phyloP scores from a whole-genome alignment of 23 tunicate species.

The Botrylloides violaceus region DNA sequence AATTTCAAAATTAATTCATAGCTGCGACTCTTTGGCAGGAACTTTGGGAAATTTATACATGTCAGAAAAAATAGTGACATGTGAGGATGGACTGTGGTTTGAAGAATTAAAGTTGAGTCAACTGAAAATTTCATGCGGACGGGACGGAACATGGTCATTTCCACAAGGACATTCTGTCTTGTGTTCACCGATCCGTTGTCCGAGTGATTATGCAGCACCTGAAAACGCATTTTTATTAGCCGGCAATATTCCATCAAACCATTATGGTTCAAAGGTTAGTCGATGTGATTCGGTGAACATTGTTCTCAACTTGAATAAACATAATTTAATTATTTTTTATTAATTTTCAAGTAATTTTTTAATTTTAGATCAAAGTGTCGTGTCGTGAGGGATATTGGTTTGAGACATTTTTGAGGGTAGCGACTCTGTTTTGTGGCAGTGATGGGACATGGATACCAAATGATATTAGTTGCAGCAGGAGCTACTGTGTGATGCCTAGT shows the following conservation, averaged over 20 bases:
- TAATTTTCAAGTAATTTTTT: background rate
- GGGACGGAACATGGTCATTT: conserved; percentile 45
- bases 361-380: conserved; percentile 30
- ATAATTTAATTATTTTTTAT: background rate
- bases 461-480: conserved; percentile 16
- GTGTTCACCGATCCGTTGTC: conserved; percentile 34
- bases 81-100: conserved; percentile 59
- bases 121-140: conserved; percentile 36
- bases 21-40: too few relatives aligned
- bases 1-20: too few relatives aligned
- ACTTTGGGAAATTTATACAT: conserved; percentile 31
- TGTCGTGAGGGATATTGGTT: conserved; percentile 45
- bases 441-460: conserved; percentile 47
- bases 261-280: background rate
- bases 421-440: conserved; percentile 22
- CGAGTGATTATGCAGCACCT: conserved; percentile 9
- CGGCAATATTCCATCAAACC: background rate
- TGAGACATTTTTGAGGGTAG: background rate
- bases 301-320: too few relatives aligned
- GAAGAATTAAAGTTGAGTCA: conserved; percentile 6
- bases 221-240: conserved; percentile 16
- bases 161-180: conserved; percentile 16
- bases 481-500: conserved; percentile 40
- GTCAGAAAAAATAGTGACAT: conserved; percentile 36
- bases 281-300: too few relatives aligned